phyloP scores from a whole-genome alignment of 1,140 invertebrate genomes.

The Epicauta chinensis region DNA sequence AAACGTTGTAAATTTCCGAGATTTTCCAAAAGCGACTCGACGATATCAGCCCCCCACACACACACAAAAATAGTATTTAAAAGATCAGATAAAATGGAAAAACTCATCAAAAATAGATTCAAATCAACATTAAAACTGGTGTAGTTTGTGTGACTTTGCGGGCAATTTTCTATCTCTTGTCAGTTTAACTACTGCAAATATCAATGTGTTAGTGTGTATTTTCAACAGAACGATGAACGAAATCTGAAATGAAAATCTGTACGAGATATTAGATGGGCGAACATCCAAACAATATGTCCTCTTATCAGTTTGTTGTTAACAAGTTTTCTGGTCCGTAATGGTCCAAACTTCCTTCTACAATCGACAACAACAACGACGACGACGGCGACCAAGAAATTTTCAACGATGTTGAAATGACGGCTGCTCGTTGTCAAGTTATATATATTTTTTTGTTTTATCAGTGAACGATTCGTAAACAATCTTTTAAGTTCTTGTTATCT shows the following conservation, averaged over 20 bases:
- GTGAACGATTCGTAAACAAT: conserved; percentile 25
- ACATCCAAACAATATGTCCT: conserved; percentile 41
- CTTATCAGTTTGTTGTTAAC: conserved; percentile 41
- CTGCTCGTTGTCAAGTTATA: conserved; percentile 29
- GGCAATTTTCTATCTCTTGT: too few relatives aligned
- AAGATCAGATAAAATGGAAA: conserved; percentile 37
- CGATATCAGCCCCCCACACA: conserved; percentile 22
- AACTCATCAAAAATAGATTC: conserved; percentile 41
- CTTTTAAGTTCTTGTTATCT: conserved; percentile 1
- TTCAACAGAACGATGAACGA: conserved; percentile 14
- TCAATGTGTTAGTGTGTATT: conserved; percentile 1
- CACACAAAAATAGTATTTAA: conserved; percentile 21
- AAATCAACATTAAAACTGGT: conserved; percentile 40
- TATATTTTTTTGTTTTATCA: conserved; percentile 35
- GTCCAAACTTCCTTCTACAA: conserved; percentile 26
- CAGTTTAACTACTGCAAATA: too few relatives aligned
- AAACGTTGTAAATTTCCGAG: neutral
- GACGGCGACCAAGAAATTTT: too few relatives aligned
- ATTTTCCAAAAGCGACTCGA: too few relatives aligned
- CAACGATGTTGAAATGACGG: conserved; percentile 14
- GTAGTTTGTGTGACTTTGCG: conserved; percentile 10
- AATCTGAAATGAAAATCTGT: conserved; percentile 40
- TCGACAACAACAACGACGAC: too few relatives aligned
- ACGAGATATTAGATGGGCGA: conserved; percentile 33
- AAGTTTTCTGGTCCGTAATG: conserved; percentile 41